Conservation (phyloP, 2,797 vertebrate species). For the Enteromius argenteus region DNA sequence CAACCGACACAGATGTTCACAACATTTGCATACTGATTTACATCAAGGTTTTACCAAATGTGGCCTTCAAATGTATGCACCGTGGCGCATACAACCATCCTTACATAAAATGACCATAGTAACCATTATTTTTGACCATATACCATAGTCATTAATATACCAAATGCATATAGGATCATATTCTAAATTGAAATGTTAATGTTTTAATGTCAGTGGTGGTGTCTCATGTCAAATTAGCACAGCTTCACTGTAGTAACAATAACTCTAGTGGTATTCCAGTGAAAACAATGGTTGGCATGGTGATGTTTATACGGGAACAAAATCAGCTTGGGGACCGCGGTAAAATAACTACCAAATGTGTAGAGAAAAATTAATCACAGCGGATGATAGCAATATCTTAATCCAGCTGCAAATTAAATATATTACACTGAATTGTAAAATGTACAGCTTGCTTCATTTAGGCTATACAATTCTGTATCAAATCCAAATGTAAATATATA, state of each 20-base stretch:
- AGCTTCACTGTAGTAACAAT: conserved; percentile 15
- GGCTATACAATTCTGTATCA: conserved; percentile 38
- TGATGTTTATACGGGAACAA: conserved; percentile 1
- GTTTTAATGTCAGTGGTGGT: background rate
- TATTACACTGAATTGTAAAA: conserved; percentile 47
- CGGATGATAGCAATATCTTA: conserved; percentile 19
- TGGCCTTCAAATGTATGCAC: background rate
- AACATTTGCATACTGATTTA: conserved; percentile 37
- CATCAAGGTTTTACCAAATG: background rate
- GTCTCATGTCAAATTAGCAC: background rate
- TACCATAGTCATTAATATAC: background rate
- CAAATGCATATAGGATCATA: background rate
- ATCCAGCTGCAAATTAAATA: conserved; percentile 45
- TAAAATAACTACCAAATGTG: background rate
- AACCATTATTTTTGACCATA: conserved; percentile 10
- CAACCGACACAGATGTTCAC: conserved; percentile 13
- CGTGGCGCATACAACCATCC: background rate
- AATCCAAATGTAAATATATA: conserved; percentile 34
- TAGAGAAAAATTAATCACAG: conserved; percentile 5
- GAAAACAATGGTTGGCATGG: conserved; percentile 2
- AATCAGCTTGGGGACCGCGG: background rate
- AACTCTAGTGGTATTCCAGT: background rate
- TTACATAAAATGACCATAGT: background rate
- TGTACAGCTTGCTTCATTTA: conserved; percentile 53
- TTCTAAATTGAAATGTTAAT: background rate